These are phyloP conservation scores for Hycleus cichorii DNA, from an alignment of 1,140 invertebrate species.

Conservation along the genomic window DNA sequence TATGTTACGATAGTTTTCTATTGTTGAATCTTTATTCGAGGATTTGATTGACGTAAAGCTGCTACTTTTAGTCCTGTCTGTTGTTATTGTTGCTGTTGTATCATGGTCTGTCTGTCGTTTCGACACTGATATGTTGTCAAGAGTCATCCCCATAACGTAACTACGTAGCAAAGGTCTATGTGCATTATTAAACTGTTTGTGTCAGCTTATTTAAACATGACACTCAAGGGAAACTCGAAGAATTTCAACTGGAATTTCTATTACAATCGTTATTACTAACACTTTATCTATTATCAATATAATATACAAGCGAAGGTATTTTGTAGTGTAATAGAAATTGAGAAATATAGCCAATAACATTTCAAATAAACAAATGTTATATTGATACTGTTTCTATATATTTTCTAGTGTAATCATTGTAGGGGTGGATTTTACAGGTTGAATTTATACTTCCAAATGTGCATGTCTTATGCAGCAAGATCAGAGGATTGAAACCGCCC, in stretches of 20 bases:
- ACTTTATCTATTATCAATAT: too few relatives aligned
- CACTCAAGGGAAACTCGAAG: background rate
- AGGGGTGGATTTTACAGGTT: background rate
- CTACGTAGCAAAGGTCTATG: conserved; percentile 6
- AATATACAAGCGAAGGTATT: too few relatives aligned
- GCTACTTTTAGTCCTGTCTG: conserved; percentile 10
- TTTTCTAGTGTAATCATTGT: too few relatives aligned
- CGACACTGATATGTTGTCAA: conserved; percentile 12
- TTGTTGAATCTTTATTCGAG: too few relatives aligned
- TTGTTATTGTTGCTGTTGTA: background rate
- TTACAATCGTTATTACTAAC: too few relatives aligned
- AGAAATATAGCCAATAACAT: too few relatives aligned
- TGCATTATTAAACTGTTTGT: conserved; percentile 16
- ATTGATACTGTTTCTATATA: too few relatives aligned
- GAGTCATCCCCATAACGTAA: conserved; percentile 1
- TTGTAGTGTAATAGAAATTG: too few relatives aligned
- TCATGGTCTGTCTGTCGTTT: conserved; percentile 6
- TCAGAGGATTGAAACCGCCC: conserved; percentile 6
- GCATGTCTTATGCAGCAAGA: conserved; percentile 24
- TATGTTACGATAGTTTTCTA: too few relatives aligned
- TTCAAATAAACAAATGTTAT: too few relatives aligned
- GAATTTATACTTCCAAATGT: conserved; percentile 30
- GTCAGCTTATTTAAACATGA: conserved; percentile 9
- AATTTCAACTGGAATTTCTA: too few relatives aligned
- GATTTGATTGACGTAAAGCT: conserved; percentile 14